Evolutionary conservation across 1,140 invertebrate species (phyloP).

Genomic region (Halesus radiatus): DNA sequence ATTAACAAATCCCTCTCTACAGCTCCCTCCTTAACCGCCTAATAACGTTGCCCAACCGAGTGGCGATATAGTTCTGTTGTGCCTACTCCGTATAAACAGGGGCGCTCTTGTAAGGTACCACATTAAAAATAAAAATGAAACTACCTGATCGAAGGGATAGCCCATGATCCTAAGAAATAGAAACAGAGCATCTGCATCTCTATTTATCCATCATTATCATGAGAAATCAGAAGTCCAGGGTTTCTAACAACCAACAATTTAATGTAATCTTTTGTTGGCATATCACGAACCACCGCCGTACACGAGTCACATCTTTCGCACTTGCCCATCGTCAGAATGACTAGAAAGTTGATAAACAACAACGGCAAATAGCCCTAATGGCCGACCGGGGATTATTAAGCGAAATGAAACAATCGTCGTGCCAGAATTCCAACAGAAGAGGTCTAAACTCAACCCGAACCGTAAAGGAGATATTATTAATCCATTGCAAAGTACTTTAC

Average conservation of each 20-base stretch:
- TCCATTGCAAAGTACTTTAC: not conserved
- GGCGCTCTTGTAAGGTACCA: too few species aligned
- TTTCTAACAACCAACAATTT: not conserved
- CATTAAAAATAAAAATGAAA: too few species aligned
- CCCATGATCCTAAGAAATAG: too few species aligned
- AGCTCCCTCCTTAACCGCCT: too few species aligned
- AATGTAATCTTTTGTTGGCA: not conserved
- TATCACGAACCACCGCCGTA: not conserved
- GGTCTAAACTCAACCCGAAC: not conserved
- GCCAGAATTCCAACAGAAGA: not conserved
- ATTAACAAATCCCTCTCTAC: too few species aligned
- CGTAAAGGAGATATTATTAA: not conserved
- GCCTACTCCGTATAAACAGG: too few species aligned
- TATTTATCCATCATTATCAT: not conserved
- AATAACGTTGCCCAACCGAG: too few species aligned
- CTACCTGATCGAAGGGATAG: too few species aligned
- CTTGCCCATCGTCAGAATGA: not conserved
- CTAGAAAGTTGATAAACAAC: constrained; percentile 5
- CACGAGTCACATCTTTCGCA: not conserved
- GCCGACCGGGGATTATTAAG: not conserved
- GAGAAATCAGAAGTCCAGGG: not conserved
- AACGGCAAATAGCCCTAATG: not conserved
- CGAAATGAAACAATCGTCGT: not conserved
- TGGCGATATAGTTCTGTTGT: too few species aligned
- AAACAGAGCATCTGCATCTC: too few species aligned